Evolutionary conservation across 92 coral and sea anemone genomes (phyloP).

Genomic region (Phenganax stokvisi): DNA sequence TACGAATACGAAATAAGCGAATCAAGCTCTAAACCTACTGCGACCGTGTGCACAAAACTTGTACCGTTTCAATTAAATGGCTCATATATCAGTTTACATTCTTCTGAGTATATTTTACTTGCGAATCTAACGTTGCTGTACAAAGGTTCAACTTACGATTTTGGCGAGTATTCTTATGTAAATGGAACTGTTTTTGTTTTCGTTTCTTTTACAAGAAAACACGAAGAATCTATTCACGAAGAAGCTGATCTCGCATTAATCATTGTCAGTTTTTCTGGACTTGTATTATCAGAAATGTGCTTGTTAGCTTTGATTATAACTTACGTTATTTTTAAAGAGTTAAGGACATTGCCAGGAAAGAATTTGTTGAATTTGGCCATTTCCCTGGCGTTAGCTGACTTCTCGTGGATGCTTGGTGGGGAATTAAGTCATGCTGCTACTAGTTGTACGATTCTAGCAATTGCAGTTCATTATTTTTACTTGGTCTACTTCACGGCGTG

Average conservation of each 20-base stretch:
- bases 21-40: conserved; percentile 7
- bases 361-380: conserved; percentile 20
- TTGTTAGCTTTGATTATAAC: conserved; percentile 6
- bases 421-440: not conserved
- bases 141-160: not conserved
- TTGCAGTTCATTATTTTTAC: conserved; percentile 25
- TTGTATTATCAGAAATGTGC: not conserved
- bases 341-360: conserved; percentile 27
- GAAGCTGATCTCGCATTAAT: not conserved
- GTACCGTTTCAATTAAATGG: not conserved
- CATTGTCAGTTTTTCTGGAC: not conserved
- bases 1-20: conserved; percentile 15
- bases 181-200: conserved; percentile 7
- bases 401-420: not conserved
- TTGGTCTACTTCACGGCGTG: conserved; percentile 21
- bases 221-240: not conserved
- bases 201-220: not conserved
- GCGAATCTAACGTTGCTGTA: conserved; percentile 20
- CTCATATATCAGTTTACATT: not conserved
- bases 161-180: conserved; percentile 16
- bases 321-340: conserved; percentile 18
- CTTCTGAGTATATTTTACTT: conserved; percentile 23
- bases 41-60: conserved; percentile 14
- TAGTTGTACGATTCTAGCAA: not conserved
- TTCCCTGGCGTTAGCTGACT: not conserved